Base-by-base conservation (phyloP, 2,888 invertebrate genomes). In the Ormyrus rosae region DNA sequence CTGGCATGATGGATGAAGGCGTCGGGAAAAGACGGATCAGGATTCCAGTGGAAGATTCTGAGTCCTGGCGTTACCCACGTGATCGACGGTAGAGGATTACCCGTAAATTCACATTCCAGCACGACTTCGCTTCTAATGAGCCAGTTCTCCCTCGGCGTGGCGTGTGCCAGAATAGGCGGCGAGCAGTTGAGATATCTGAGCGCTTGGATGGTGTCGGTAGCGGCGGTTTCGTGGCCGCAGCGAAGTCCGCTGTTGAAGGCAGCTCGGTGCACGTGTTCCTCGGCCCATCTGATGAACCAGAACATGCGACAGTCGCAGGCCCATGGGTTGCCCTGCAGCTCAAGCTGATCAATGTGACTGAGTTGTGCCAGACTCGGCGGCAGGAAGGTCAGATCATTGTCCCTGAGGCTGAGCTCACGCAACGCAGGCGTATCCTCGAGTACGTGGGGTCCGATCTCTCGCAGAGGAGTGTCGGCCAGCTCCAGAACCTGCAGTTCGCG, bases 261-360 rank as follows among this genome's bases (percentile, higher is more conserved):
- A 7, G 87, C 84, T 0, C 91, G 91, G 63, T 92, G 91, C 83
- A 91, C 91, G 69, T 92, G 91, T 83, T 89, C 91, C 76, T 93
- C 93, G 9, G 93, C 92, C 94, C 94, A 95, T 11, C 92, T 88
- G 0, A 92, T 90, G 84, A 96, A 94, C 96, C 96, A 96, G 83
- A 93, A 94, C 93, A 96, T 95, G 69, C 95, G 93, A 87, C 97
- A 97, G 90, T 97, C 96, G 91, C 97, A 97, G 19, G 94, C 94
- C 95, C 96, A 96, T 50, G 94, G 95, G 89, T 97, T 97, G 78
- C 94, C 93, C 55, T 93, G 92, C 84, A 97, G 93, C 84, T 94
- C 93, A 50, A 97, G 90, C 82, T 93, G 93, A 84, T 92, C 91
- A 75, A 97, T 91, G 68, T 92, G 91, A 7, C 93, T 92, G 76